Percentiles rank a stretch among this genome's conserved stretches.
Conservation (phyloP, 2,113 vertebrate species). For the Caranx melampygus region DNA sequence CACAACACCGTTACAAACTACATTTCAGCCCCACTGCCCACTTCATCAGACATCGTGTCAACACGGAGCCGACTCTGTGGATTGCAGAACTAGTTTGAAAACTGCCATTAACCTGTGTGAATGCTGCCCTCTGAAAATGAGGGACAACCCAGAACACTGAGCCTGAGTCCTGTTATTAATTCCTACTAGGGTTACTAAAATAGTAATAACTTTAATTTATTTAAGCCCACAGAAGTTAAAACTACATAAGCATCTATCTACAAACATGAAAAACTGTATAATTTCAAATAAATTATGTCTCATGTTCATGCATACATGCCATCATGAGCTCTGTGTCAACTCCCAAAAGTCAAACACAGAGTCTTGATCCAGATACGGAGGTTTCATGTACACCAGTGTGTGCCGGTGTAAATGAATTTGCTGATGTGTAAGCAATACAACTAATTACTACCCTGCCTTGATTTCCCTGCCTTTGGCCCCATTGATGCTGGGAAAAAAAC, state of each 20-base stretch:
- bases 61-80: not conserved
- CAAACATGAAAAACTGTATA: not conserved
- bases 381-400: not conserved
- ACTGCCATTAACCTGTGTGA: not conserved
- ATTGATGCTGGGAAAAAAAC: not conserved
- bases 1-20: not conserved
- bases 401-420: not conserved
- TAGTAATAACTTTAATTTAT: not conserved
- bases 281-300: not conserved
- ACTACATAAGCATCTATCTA: not conserved
- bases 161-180: not conserved
- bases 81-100: not conserved
- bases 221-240: not conserved
- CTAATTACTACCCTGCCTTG: not conserved
- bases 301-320: not conserved
- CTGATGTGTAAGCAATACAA: not conserved
- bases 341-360: not conserved
- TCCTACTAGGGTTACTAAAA: not conserved
- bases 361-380: not conserved
- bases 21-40: not conserved
- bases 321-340: not conserved
- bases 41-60: not conserved
- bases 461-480: not conserved
- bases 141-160: not conserved
- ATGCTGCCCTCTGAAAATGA: not conserved